phyloP scores from a whole-genome alignment of 2,113 vertebrate genomes.

The Chitala chitala region DNA sequence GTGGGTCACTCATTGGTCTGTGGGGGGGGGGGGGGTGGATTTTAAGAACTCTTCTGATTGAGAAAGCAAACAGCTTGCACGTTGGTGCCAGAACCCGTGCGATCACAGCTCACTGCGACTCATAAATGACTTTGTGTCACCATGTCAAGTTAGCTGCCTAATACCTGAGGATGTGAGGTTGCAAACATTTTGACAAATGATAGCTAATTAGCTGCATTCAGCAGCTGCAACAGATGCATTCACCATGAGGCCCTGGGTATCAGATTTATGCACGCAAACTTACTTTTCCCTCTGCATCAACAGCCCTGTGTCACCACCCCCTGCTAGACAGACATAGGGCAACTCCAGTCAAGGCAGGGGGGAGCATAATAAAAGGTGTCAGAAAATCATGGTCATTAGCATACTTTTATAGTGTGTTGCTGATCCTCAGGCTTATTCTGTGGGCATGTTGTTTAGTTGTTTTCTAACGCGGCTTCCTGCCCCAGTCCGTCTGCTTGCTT shows the following conservation, averaged over 20 bases:
- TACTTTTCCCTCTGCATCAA: neutral
- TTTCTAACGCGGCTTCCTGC: constrained; percentile 61
- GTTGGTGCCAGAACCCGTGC: too few species aligned
- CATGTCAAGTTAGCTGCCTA: constrained; percentile 46
- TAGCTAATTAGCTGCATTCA: neutral
- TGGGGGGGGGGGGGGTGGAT: too few species aligned
- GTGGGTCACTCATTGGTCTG: too few species aligned
- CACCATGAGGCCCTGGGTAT: neutral
- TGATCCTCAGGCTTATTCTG: constrained; percentile 15
- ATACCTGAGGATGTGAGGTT: neutral
- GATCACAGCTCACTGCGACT: neutral
- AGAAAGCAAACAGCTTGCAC: too few species aligned
- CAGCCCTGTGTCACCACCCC: too few species aligned
- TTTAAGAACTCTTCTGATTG: too few species aligned
- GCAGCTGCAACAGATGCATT: neutral
- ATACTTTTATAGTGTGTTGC: constrained; percentile 34
- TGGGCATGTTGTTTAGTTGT: constrained; percentile 36
- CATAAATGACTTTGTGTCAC: neutral
- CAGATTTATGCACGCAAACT: constrained; percentile 1
- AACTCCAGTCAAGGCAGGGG: constrained; percentile 28
- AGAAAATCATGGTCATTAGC: constrained; percentile 67
- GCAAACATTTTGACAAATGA: neutral
- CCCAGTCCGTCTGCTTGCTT: constrained; percentile 68
- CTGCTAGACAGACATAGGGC: neutral
- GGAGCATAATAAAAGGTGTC: constrained; percentile 58